Evolutionary conservation across 1,140 invertebrate genomes (phyloP).

Genomic region (Drosophila suzukii): DNA sequence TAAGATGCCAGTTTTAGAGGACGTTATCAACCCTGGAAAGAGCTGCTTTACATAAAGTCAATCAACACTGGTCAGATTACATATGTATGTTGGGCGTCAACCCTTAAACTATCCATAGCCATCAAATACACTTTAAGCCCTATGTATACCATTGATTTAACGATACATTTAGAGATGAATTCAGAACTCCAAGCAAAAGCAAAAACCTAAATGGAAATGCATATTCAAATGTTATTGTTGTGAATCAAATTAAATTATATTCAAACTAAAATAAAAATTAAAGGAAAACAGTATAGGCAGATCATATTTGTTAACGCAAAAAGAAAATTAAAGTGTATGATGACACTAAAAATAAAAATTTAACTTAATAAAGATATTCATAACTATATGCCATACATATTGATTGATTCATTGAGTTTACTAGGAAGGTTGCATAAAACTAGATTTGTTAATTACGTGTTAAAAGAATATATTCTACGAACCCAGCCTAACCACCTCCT

Average conservation of each 20-base stretch:
- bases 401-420: constrained; percentile 53
- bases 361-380: constrained; percentile 38
- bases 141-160: constrained; percentile 44
- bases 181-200: constrained; percentile 15
- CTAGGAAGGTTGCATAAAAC: constrained; percentile 69
- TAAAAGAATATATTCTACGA: constrained; percentile 55
- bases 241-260: constrained; percentile 79
- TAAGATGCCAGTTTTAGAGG: constrained; percentile 4
- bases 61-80: constrained; percentile 1
- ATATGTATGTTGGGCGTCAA: neutral
- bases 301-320: constrained; percentile 70
- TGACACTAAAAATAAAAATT: constrained; percentile 13
- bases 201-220: constrained; percentile 39
- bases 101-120: constrained; percentile 19
- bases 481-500: neutral
- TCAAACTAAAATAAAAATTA: constrained; percentile 45
- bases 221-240: constrained; percentile 82
- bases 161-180: constrained; percentile 27
- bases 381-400: constrained; percentile 52
- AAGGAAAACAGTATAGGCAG: constrained; percentile 43
- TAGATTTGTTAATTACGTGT: constrained; percentile 81
- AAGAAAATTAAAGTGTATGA: constrained; percentile 15
- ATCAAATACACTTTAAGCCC: constrained; percentile 36
- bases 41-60: constrained; percentile 3
- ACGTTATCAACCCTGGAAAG: neutral